Evolutionary conservation across 2,113 vertebrate genomes (phyloP), one percentile per base, ranked within the genome.

Genomic region (Ellobius talpinus): DNA sequence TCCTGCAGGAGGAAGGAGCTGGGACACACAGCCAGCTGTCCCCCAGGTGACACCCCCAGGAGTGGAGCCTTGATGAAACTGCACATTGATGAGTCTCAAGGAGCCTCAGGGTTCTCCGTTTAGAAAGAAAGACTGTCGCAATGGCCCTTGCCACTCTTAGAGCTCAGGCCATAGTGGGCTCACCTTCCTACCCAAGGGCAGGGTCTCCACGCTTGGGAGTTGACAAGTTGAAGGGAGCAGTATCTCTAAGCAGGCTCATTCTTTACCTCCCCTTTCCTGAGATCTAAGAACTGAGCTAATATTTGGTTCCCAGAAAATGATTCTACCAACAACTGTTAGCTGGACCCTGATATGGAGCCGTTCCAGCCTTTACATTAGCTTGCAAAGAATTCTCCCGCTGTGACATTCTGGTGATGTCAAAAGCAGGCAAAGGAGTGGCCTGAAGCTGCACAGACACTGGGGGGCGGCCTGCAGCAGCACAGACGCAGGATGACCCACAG

Each of bases 241-340:
- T 42, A 33, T 39, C 86, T 31, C 85, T 82, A 70, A 24, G 3
- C 52, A 84, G 31, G 39, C 81, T 93, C 39, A 10, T 13, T 39
- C 87, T n/a, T 65, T 52, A 61, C 66, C 11, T 87, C 58, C 45
- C 66, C 65, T 26, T 90, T 81, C 52, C 61, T 0, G 1, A 95
- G 85, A 96, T 65, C 95, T 94, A 77, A 76, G 87, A 97, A 93
- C 45, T 23, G 68, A 95, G 92, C 78, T 85, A 92, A 87, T 77
- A 93, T 61, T 90, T 76, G 76, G 66, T 97, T 96, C 88, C 96
- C 91, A 95, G 87, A 96, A 96, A 89, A 87, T 14, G 50, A 72
- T 87, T 87, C 65, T 45, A 89, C 93, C 63, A 58, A 52, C 3
- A 8, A 85, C 87, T 81, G 52, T 95, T 74, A 96, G 87, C 58